Percentiles rank a stretch among this genome's conserved stretches.
These are phyloP conservation scores for Oryzias celebensis DNA, from an alignment of 2,113 vertebrate genomes.

Conservation along the genomic window DNA sequence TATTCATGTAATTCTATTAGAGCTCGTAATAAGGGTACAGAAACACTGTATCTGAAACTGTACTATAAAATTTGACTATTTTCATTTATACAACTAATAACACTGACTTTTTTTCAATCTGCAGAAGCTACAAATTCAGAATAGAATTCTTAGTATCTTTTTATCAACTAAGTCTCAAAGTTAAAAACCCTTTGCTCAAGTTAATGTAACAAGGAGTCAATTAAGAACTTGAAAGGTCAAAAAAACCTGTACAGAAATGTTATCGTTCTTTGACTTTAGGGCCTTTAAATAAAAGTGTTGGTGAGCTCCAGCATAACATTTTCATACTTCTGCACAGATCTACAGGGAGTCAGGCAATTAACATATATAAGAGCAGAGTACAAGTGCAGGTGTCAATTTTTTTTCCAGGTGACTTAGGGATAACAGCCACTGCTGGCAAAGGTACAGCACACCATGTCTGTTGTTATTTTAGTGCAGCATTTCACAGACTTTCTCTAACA, in stretches of 20 bases:
- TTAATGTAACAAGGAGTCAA: background rate
- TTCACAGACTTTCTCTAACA: background rate
- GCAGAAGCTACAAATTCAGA: too few species aligned
- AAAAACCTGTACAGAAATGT: background rate
- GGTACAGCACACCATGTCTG: conserved; percentile 14
- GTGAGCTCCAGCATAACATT: conserved; percentile 19
- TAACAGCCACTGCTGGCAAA: conserved; percentile 13
- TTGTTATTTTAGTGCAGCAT: background rate
- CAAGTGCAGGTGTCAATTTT: conserved; percentile 9
- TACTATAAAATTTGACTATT: too few species aligned
- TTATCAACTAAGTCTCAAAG: too few species aligned
- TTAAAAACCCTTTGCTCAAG: too few species aligned
- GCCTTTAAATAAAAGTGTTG: conserved; percentile 13
- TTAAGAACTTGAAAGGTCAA: conserved; percentile 4
- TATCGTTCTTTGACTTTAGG: background rate
- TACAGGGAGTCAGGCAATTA: conserved; percentile 27
- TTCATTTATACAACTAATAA: too few species aligned
- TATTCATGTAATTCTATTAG: background rate
- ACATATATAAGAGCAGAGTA: conserved; percentile 25
- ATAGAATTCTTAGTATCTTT: too few species aligned
- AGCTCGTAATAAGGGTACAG: background rate
- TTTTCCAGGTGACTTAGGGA: conserved; percentile 1
- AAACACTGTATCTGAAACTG: background rate
- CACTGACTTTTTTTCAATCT: too few species aligned
- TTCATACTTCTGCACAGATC: conserved; percentile 24